Evolutionary conservation across 92 coral and sea anemone species (phyloP), one percentile per base, ranked within the genome.

Genomic region (Isaurus tuberculatus): DNA sequence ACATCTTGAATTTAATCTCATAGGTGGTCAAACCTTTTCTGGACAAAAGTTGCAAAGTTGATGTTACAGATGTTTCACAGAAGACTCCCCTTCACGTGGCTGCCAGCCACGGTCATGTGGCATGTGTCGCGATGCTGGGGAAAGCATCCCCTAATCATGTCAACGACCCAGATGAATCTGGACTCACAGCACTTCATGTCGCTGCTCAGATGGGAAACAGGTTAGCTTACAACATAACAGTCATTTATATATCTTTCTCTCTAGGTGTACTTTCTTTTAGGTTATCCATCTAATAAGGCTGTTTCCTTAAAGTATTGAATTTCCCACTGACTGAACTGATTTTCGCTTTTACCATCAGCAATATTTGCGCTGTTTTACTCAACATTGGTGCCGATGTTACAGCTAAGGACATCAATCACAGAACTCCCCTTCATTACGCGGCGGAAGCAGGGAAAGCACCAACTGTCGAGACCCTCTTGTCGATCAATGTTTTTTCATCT

Each of bases 61-160:
- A 83, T 42, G 86, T 81, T 11, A 85, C 72, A 22, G 94, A 93
- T 68, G 91, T 86, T 14, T 85, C 85, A 23, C 92, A 70, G 44
- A 85, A 83, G 91, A 77, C 92, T 5, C 89, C 97, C 4, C 88
- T 93, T n/a, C 94, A 93, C 63, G 37, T 86, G 29, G 97, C 97
- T 14, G 92, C 97, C 17, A 88, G 77, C 26, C 79, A 69, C 46
- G 94, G 97, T 25, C 89, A 90, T 86, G 89, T 86, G 75, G 31
- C 70, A 17, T 92, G 94, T 55, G 83, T 86, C 2, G 74, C 85
- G 53, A 84, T 86, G 70, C 63, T 92, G 6, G 88, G 89, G 23
- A 29, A 66, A 23, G 79, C 87, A 27, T 86, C 85, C 8, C 94
- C 91, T 28, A 75, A 83, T 27, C 91, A 92, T 48, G 58, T 92